A percentile compares a stretch with the other conserved stretches of the same genome.
phyloP scores from a whole-genome alignment of 1,140 invertebrate species.

The Littorina saxatilis region DNA sequence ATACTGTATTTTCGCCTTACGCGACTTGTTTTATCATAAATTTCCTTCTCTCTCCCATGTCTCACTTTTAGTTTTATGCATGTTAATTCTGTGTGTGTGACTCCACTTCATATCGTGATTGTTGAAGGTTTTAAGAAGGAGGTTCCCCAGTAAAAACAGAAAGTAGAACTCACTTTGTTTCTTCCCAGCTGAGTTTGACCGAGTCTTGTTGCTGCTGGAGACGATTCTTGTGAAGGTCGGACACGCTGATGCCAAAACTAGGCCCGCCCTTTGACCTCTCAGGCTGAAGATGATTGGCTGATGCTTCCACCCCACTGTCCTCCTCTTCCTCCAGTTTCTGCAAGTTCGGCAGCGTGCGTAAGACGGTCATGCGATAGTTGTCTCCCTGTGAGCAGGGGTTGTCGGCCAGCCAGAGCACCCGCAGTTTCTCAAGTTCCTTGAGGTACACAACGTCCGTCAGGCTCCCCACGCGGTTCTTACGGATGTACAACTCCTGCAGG shows the following conservation, averaged over 20 bases:
- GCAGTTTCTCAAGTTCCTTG: constrained; percentile 86
- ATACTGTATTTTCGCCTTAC: no score
- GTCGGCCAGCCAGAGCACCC: constrained; percentile 92
- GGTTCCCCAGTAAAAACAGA: no score
- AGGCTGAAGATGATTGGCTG: not conserved
- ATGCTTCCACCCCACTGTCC: constrained; percentile 9
- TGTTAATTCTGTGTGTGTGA: no score
- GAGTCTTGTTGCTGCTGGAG: constrained; percentile 45
- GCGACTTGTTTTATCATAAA: no score
- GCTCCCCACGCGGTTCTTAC: constrained; percentile 93
- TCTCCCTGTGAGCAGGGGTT: constrained; percentile 92
- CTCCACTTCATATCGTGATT: no score
- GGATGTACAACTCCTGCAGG: constrained; percentile 92
- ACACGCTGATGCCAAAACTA: not conserved
- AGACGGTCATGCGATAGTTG: constrained; percentile 91
- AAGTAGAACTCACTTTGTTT: constrained; percentile 67
- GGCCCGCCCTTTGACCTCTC: not conserved
- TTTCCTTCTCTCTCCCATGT: no score
- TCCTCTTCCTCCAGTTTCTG: constrained; percentile 83
- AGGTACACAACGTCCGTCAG: constrained; percentile 90
- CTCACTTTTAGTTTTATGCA: no score
- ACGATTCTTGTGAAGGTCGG: not conserved
- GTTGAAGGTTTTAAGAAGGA: no score
- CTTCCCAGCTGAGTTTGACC: constrained; percentile 59
- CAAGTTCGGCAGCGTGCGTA: constrained; percentile 89